These are phyloP conservation scores for Batillaria attramentaria DNA, from an alignment of 1,140 invertebrate species.

Conservation along the genomic window DNA sequence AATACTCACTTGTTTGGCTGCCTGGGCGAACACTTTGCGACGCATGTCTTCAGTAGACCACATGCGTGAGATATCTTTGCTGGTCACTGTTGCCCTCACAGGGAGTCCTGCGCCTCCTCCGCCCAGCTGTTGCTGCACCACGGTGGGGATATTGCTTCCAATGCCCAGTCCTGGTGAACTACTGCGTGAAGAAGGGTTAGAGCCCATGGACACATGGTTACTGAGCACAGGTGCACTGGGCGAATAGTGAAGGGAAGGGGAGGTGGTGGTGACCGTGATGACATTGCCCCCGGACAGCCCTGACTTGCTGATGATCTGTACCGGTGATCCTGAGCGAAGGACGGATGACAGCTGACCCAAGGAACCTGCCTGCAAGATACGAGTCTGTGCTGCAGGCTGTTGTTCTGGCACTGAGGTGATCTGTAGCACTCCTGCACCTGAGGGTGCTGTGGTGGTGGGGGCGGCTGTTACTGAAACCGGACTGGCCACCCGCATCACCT, in stretches of 20 bases:
- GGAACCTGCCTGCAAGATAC: not conserved
- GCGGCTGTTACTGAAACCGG: not conserved
- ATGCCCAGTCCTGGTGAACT: not conserved
- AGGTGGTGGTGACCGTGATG: conserved; percentile 18
- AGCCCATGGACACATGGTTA: too few relatives aligned
- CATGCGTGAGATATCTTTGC: conserved; percentile 62
- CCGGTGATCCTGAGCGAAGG: conserved; percentile 27
- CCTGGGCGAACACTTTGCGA: too few relatives aligned
- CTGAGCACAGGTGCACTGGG: not conserved
- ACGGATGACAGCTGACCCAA: not conserved
- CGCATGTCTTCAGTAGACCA: conserved; percentile 68
- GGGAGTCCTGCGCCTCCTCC: not conserved
- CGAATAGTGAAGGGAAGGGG: conserved; percentile 15
- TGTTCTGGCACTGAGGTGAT: not conserved
- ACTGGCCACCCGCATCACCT: conserved; percentile 5
- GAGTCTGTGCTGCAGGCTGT: not conserved
- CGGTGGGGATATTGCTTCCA: conserved; percentile 30
- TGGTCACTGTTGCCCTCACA: conserved; percentile 51
- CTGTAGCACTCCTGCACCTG: too few relatives aligned
- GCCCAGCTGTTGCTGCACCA: conserved; percentile 19
- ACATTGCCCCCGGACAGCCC: conserved; percentile 34
- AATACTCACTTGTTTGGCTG: conserved; percentile 38
- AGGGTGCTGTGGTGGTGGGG: not conserved
- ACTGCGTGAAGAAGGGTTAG: conserved; percentile 9
- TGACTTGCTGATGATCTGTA: conserved; percentile 43